phyloP scores from a whole-genome alignment of 2,113 vertebrate species.

The Oryzias curvinotus region DNA sequence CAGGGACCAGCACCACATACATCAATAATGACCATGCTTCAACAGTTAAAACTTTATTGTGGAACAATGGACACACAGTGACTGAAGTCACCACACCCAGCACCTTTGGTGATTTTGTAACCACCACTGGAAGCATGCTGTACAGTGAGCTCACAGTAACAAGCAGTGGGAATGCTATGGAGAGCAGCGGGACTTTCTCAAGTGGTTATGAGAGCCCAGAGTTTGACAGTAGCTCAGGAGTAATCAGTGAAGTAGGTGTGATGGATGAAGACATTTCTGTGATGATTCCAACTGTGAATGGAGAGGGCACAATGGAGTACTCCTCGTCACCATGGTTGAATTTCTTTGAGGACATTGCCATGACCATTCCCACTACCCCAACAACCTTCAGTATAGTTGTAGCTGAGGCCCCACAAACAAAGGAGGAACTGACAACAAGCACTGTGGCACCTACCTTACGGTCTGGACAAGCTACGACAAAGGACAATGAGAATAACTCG shows the following conservation, averaged over 20 bases:
- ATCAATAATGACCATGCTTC: constrained; percentile 20
- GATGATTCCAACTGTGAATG: constrained; percentile 47
- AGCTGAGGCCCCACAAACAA: constrained; percentile 8
- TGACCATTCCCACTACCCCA: constrained; percentile 12
- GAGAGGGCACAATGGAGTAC: constrained; percentile 41
- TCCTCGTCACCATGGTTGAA: constrained; percentile 55
- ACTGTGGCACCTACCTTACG: constrained; percentile 32
- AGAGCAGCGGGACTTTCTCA: constrained; percentile 36
- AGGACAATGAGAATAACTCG: constrained; percentile 83
- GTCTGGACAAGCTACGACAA: constrained; percentile 64
- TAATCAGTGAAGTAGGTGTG: constrained; percentile 45
- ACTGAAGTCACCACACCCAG: constrained; percentile 11
- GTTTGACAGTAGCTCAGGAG: constrained; percentile 23
- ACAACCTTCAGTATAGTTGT: constrained; percentile 21
- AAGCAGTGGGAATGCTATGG: constrained; percentile 33
- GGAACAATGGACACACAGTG: constrained; percentile 9
- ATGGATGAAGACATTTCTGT: constrained; percentile 46
- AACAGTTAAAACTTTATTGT: constrained; percentile 32
- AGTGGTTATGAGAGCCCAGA: constrained; percentile 44
- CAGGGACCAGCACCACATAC: constrained; percentile 29
- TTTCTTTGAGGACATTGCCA: constrained; percentile 55
- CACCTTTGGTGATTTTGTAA: constrained; percentile 15
- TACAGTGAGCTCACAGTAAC: constrained; percentile 33
- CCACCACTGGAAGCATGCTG: constrained; percentile 7
- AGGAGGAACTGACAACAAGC: constrained; percentile 63